Evolutionary conservation across 2,797 vertebrate species (phyloP).

Genomic region (Acanthiza pusilla): DNA sequence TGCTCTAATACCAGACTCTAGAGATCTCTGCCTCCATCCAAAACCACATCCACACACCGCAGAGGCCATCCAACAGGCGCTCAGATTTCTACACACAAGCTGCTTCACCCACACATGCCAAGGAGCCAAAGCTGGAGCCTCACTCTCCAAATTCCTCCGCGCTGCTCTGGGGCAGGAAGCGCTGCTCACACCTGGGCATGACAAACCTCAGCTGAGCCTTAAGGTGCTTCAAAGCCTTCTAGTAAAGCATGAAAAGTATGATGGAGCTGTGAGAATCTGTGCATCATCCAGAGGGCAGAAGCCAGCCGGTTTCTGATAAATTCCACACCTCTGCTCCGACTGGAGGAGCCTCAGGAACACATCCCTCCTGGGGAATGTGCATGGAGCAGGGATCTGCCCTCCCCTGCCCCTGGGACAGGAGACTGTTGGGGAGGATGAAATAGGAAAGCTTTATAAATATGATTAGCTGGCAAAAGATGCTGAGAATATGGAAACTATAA

Average conservation of each 20-base stretch:
- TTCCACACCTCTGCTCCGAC: background rate
- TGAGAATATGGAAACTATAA: no score
- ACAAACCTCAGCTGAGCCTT: background rate
- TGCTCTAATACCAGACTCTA: no score
- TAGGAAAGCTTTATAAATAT: no score
- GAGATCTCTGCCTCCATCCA: no score
- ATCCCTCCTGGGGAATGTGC: background rate
- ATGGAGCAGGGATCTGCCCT: background rate
- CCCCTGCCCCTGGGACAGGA: background rate
- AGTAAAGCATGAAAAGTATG: background rate
- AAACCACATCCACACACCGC: no score
- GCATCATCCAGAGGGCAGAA: background rate
- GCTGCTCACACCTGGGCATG: background rate
- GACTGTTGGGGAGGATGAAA: background rate
- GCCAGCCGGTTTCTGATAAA: constrained; percentile 1
- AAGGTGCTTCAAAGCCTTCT: background rate
- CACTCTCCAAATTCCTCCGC: background rate
- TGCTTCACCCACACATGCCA: background rate
- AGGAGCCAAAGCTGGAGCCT: background rate
- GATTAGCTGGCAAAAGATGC: no score
- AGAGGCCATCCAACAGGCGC: no score
- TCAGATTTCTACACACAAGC: no score
- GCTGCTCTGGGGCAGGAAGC: background rate
- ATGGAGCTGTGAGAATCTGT: background rate
- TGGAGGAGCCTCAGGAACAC: background rate